A percentile compares a stretch with the other conserved stretches of the same genome.
Evolutionary conservation across 2,797 vertebrate genomes (phyloP).

Genomic region (Lacerta agilis): DNA sequence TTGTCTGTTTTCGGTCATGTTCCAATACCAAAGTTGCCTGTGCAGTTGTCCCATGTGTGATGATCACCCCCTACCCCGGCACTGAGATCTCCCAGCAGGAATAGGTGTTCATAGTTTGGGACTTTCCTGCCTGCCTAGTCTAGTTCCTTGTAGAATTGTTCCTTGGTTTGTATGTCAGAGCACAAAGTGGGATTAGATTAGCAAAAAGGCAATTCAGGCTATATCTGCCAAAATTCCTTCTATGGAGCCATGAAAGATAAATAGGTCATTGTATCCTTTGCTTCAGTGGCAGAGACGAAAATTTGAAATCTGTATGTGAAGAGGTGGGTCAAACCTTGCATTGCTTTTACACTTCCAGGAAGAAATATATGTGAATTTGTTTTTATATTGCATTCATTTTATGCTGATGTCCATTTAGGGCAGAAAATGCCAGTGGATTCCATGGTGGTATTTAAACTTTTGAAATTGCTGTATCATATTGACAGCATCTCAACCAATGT

Average conservation of each 20-base stretch:
- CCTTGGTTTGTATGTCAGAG: no score
- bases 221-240: neutral
- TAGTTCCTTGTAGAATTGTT: no score
- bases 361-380: neutral
- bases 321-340: neutral
- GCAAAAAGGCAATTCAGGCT: no score
- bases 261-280: neutral
- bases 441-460: neutral
- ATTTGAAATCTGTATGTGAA: neutral
- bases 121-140: no score
- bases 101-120: no score
- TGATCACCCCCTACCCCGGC: no score
- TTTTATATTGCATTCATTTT: neutral
- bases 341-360: neutral
- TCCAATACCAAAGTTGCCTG: no score
- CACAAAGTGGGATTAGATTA: no score
- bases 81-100: no score
- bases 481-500: constrained; percentile 11
- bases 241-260: no score
- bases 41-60: no score
- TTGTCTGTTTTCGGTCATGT: no score
- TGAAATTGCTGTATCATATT: neutral
- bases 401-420: neutral
- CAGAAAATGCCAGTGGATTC: neutral
- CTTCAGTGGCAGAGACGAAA: neutral